phyloP scores from a whole-genome alignment of 2,888 invertebrate species.

The Antitype chi region DNA sequence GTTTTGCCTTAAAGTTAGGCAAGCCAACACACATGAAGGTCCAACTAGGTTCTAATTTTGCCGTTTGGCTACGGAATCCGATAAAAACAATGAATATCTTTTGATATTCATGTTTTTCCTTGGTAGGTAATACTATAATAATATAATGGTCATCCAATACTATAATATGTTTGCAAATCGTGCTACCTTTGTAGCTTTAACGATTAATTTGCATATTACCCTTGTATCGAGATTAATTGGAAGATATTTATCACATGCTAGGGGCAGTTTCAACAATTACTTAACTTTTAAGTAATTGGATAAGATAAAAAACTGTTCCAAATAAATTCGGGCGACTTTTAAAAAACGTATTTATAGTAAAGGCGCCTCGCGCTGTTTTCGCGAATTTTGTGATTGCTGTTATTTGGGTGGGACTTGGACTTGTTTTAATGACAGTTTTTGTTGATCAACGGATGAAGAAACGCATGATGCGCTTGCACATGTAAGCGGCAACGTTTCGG shows the following conservation, averaged over 20 bases:
- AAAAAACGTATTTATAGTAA: not conserved
- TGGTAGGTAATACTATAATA: not conserved
- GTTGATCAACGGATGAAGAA: not conserved
- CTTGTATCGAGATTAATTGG: slow-evolving; percentile 46
- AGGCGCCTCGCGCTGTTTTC: not conserved
- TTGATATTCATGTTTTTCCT: slow-evolving; percentile 14
- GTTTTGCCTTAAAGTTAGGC: not conserved
- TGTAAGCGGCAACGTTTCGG: not conserved
- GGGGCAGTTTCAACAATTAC: slow-evolving; percentile 49
- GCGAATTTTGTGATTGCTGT: not conserved
- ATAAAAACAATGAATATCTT: not conserved
- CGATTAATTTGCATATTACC: slow-evolving; percentile 52
- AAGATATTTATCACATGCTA: slow-evolving; percentile 51
- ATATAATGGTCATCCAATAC: slow-evolving; percentile 2
- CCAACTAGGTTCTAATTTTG: not conserved
- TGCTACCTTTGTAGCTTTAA: slow-evolving; percentile 17
- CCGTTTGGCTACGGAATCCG: not conserved
- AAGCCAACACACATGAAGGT: not conserved
- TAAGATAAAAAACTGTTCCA: slow-evolving; percentile 27
- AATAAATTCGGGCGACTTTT: slow-evolving; percentile 15
- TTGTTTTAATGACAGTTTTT: not conserved
- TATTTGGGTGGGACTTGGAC: not conserved
- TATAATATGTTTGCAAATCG: slow-evolving; percentile 20
- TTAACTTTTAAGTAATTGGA: slow-evolving; percentile 59
- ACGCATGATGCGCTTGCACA: not conserved